Conservation (phyloP, 2,113 vertebrate species). For the Camelus dromedarius region DNA sequence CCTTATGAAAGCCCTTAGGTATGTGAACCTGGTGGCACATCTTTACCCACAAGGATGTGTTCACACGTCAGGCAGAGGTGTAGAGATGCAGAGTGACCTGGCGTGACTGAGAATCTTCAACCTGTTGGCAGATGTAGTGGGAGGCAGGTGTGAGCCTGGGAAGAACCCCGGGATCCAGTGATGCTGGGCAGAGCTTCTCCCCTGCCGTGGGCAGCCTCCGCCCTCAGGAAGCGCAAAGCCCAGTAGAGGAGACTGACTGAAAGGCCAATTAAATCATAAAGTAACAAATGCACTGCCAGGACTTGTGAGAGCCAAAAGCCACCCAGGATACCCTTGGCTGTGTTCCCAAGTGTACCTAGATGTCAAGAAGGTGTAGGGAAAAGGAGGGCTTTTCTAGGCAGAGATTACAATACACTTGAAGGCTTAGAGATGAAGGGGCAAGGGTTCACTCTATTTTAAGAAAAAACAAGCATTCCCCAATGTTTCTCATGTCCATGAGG, state of each 20-base stretch:
- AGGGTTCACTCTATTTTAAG: not conserved
- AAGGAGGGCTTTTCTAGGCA: not conserved
- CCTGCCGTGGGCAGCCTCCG: not conserved
- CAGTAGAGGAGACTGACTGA: not conserved
- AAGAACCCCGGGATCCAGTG: too few relatives aligned
- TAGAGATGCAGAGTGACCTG: not conserved
- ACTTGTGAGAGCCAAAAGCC: not conserved
- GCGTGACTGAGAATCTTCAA: not conserved
- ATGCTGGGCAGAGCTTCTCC: fast-evolving
- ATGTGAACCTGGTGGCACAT: not conserved
- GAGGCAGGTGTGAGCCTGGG: not conserved
- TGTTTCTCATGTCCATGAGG: not conserved
- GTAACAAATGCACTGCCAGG: too few relatives aligned
- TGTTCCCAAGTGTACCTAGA: not conserved
- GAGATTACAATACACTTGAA: not conserved
- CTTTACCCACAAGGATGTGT: not conserved
- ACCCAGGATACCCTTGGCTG: not conserved
- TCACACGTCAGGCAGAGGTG: not conserved
- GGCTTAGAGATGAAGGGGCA: not conserved
- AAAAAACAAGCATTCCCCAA: not conserved
- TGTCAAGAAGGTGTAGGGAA: not conserved
- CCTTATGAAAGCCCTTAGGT: not conserved
- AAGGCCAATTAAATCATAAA: not conserved
- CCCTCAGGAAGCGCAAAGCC: too few relatives aligned
- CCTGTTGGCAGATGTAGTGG: fast-evolving